phyloP scores from a whole-genome alignment of 2,797 vertebrate species.

The Microctenopoma steveboyesi region DNA sequence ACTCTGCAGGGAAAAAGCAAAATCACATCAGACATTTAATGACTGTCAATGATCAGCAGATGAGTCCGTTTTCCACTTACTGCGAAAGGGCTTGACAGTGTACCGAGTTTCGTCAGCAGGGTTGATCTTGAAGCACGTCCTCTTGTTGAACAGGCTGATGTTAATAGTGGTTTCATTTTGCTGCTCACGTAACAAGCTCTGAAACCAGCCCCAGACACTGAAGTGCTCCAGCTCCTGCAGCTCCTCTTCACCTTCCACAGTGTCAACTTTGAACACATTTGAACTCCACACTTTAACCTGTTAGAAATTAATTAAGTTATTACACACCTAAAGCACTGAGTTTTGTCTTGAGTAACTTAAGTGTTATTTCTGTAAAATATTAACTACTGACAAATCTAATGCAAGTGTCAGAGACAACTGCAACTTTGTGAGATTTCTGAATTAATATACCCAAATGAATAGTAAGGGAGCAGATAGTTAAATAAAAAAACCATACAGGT shows the following conservation, averaged over 20 bases:
- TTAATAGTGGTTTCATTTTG: slow-evolving; percentile 90
- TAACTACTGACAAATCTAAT: neutral
- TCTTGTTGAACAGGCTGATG: slow-evolving; percentile 87
- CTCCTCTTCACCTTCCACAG: slow-evolving; percentile 89
- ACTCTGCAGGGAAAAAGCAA: slow-evolving; percentile 79
- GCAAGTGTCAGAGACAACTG: neutral
- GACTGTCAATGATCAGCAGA: neutral
- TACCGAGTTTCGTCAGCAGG: slow-evolving; percentile 79
- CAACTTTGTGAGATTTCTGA: neutral
- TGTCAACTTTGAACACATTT: slow-evolving; percentile 86
- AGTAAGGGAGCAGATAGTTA: neutral
- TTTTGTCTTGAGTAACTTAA: neutral
- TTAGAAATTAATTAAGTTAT: neutral
- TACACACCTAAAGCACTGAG: neutral
- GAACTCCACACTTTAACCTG: slow-evolving; percentile 91
- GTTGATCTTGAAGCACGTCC: slow-evolving; percentile 92
- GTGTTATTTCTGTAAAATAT: neutral
- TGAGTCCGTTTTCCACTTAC: slow-evolving; percentile 76
- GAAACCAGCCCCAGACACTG: slow-evolving; percentile 84
- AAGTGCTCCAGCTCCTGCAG: slow-evolving; percentile 88
- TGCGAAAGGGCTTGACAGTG: slow-evolving; percentile 79
- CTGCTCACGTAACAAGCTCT: slow-evolving; percentile 86
- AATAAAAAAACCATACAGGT: neutral
- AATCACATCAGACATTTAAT: neutral
- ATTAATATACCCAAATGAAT: neutral